Evolutionary conservation across 2,797 vertebrate species (phyloP), one percentile per base, ranked within the genome.

Genomic region (Sciaenops ocellatus): DNA sequence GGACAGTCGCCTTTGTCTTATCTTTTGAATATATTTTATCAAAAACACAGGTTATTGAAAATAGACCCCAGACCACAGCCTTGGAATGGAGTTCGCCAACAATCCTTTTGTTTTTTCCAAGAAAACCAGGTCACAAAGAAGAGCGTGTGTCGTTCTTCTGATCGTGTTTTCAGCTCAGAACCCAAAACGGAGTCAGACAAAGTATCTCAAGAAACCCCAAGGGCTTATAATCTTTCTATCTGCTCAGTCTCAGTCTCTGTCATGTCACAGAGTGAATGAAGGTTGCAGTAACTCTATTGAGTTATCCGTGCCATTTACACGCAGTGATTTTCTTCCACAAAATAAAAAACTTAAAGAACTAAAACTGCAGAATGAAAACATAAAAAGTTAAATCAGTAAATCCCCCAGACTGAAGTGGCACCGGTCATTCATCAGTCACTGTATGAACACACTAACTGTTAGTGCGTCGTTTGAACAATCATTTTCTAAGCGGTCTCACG

Each of bases 381-480:
- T 41, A 41, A 16, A 42, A 11, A 12, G 13, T 61, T 9, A 20
- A 16, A 55, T 28, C 11, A 41, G 13, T 41, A 59, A 15, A 30
- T 55, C 6, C 20, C 11, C 24, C 4, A 13, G 7, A 69, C 57
- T 74, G 48, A 84, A 77, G 59, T 64, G 20, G 17, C 17, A 26
- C n/a, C 0, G 18, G 50, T 79, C 74, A 77, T 67, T 74, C 54
- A 24, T 42, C 66, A 24, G 65, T 0, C 65, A 11, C 56, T 55
- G 46, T 66, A 72, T 57, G 51, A 72, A 20, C 56, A 26, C 1
- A 41, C 56, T 41, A 17, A 78, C 66, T 50, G 48, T 73, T 73
- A 48, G 38, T 6, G 57, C 11, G 11, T 57, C 15, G 28, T 78
- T 83, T 79, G 70, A 85, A 64, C 67, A 28, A 34, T 66, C 78